Evolutionary conservation across 2,113 vertebrate species (phyloP).

Genomic region (Stegastes partitus): DNA sequence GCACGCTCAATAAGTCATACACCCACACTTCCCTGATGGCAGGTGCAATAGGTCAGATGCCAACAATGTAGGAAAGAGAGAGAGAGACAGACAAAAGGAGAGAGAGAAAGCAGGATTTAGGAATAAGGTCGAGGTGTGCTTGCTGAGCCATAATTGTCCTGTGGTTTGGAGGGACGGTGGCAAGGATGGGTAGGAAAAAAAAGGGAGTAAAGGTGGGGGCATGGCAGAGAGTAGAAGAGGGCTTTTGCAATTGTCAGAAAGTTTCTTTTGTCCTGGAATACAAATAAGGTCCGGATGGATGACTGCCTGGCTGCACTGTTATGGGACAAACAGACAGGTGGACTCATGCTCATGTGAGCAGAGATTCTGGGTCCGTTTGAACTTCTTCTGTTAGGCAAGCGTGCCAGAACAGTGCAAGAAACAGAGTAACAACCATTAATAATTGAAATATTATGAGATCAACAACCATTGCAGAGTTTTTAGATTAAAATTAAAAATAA

Average conservation of each 20-base stretch:
- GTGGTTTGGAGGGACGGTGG: conserved; percentile 17
- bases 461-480: no score
- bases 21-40: conserved; percentile 71
- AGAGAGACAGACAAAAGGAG: conserved; percentile 6
- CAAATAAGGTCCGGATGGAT: conserved; percentile 55
- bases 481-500: no score
- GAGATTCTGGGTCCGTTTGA: no score
- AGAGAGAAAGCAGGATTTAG: conserved; percentile 36
- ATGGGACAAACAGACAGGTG: conserved; percentile 12
- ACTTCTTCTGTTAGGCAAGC: no score
- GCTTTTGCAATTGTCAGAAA: conserved; percentile 55
- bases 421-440: neutral
- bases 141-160: conserved; percentile 48
- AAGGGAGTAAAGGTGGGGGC: conserved; percentile 12
- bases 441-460: neutral
- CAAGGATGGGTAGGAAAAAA: conserved; percentile 26
- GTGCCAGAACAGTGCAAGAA: no score
- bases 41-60: conserved; percentile 66
- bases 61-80: conserved; percentile 50
- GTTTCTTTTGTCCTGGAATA: conserved; percentile 67
- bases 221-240: conserved; percentile 38
- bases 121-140: conserved; percentile 46
- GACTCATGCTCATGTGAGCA: neutral
- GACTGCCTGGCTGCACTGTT: conserved; percentile 34
- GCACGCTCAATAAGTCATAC: conserved; percentile 63